These are phyloP conservation scores for Copidosoma floridanum DNA, from an alignment of 1,140 invertebrate species.

Conservation along the genomic window DNA sequence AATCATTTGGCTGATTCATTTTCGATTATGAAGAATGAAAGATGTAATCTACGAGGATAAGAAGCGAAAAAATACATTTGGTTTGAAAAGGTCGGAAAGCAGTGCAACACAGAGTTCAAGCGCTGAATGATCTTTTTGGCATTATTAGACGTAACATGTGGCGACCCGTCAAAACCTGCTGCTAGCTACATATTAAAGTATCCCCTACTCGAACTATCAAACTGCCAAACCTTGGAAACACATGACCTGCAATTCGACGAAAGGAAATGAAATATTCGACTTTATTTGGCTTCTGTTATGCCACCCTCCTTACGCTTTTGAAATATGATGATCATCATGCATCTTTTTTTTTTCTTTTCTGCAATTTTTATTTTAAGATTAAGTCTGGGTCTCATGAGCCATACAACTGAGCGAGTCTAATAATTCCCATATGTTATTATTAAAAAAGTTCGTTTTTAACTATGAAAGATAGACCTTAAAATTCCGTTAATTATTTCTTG, in stretches of 20 bases:
- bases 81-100: neutral
- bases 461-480: too few species aligned
- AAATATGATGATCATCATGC: neutral
- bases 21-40: too few species aligned
- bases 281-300: neutral
- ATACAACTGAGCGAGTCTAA: too few species aligned
- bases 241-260: neutral
- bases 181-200: slow-evolving; percentile 38
- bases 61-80: slow-evolving; percentile 6
- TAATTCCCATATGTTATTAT: too few species aligned
- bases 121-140: slow-evolving; percentile 40
- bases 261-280: neutral
- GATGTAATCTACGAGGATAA: too few species aligned
- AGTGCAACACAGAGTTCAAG: slow-evolving; percentile 32
- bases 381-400: too few species aligned
- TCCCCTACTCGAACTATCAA: slow-evolving; percentile 8
- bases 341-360: neutral
- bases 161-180: slow-evolving; percentile 34
- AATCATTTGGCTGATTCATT: too few species aligned
- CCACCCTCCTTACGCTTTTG: neutral
- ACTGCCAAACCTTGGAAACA: slow-evolving; percentile 1
- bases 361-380: too few species aligned
- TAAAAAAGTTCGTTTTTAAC: too few species aligned
- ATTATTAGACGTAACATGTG: slow-evolving; percentile 46
- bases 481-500: too few species aligned